Evolutionary conservation across 1,140 invertebrate genomes (phyloP), one percentile per base, ranked within the genome.

Genomic region (Tenebrio molitor): DNA sequence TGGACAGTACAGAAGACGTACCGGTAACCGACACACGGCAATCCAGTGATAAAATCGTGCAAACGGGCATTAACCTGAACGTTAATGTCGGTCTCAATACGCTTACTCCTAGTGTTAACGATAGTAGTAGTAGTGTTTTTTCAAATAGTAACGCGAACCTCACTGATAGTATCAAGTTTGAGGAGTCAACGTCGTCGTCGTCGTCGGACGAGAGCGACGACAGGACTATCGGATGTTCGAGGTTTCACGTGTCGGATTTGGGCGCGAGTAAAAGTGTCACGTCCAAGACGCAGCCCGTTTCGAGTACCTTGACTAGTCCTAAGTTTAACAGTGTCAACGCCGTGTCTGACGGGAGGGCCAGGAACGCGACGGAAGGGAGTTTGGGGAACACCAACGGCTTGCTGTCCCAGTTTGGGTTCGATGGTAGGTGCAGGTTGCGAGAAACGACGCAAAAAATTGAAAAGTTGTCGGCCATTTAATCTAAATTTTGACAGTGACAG

Each of bases 241-340:
- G 71, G 72, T 83, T 83, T 77, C 76, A 64, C 68, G 77, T 83
- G 44, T 76, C 64, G 25, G 79, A 83, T 75, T 72, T 77, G 41
- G 74, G 66, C 25, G 21, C 25, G 15, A 50, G 5, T 21, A 42
- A n/a, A 16, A 33, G 8, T 16, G 23, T 12, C 25, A 53, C 65
- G 53, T 36, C 71, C 42, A 74, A 76, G 21, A 75, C 68, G 70
- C 62, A 73, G 23, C 21, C 50, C 62, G 21, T 29, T 76, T 75
- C 77, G 53, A 80, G 75, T 79, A 81, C 78, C 78, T 79, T 77
- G 67, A 76, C 80, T 81, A 81, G 79, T 81, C 80, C 76, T 76
- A 81, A 80, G 74, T 72, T 76, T 64, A 80, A 81, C 74, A 81
- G 76, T 78, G 74, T 78, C 71, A 78, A 72, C 73, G 44, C 68